phyloP scores from a whole-genome alignment of 2,888 invertebrate species.

The Tetropium fuscum region DNA sequence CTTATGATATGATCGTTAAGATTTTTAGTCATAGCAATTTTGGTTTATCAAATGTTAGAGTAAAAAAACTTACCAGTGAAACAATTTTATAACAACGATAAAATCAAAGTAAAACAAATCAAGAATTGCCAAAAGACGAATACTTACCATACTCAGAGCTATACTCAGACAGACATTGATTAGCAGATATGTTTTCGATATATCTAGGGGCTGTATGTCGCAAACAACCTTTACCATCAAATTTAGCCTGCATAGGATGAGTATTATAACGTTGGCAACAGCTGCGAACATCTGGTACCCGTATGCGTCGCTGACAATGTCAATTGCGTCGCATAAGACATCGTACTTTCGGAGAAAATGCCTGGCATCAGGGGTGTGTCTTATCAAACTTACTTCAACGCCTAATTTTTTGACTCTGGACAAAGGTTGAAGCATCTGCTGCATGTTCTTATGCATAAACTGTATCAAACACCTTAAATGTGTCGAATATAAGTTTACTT shows the following conservation, averaged over 20 bases:
- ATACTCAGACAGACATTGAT: not conserved
- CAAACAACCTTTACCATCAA: not conserved
- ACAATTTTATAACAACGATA: no score
- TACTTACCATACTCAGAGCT: constrained; percentile 22
- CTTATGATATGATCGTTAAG: no score
- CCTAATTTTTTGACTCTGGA: not conserved
- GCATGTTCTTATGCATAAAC: not conserved
- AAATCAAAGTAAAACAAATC: no score
- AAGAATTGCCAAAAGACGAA: no score
- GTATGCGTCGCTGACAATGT: not conserved
- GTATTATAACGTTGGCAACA: no score
- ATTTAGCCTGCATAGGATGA: no score
- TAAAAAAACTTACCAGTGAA: no score
- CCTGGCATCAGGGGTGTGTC: not conserved
- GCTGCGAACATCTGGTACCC: not conserved
- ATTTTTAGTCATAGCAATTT: no score
- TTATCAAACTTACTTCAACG: not conserved
- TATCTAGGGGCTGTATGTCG: not conserved
- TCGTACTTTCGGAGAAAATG: not conserved
- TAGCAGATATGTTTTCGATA: not conserved
- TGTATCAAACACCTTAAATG: not conserved
- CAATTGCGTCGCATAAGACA: not conserved
- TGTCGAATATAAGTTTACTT: not conserved
- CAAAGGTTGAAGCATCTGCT: not conserved
- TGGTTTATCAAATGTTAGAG: no score